Evolutionary conservation across 2,888 invertebrate genomes (phyloP).

Genomic region (Pogonocherus hispidulus): DNA sequence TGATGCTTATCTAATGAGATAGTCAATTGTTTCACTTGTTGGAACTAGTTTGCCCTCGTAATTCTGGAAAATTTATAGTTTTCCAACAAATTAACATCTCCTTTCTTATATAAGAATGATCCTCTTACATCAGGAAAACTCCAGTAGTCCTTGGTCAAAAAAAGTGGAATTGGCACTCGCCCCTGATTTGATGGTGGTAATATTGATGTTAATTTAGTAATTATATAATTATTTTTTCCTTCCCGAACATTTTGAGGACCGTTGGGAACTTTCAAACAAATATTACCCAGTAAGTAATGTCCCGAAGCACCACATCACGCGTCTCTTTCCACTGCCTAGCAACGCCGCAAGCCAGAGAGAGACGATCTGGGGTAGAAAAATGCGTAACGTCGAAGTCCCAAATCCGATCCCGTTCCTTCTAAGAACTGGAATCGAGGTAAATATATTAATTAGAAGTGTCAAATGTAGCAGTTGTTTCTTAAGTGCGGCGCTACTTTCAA

Average conservation of each 20-base stretch:
- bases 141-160: no score
- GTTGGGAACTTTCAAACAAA: slow-evolving; percentile 30
- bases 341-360: slow-evolving; percentile 28
- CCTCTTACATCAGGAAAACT: no score
- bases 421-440: slow-evolving; percentile 40
- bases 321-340: slow-evolving; percentile 30
- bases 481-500: background rate
- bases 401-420: slow-evolving; percentile 45
- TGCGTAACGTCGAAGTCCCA: slow-evolving; percentile 26
- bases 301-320: slow-evolving; percentile 19
- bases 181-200: no score
- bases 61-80: no score
- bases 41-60: no score
- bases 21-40: no score
- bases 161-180: no score
- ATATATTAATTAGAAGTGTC: slow-evolving; percentile 41
- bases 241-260: slow-evolving; percentile 38
- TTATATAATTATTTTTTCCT: no score
- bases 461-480: slow-evolving; percentile 17
- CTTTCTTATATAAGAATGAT: no score
- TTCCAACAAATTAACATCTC: no score
- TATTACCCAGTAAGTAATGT: slow-evolving; percentile 29
- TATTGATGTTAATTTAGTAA: no score
- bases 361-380: slow-evolving; percentile 28
- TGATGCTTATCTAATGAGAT: no score